Base-by-base conservation (phyloP, 2,888 invertebrate genomes). In the Drosophila anomalata region DNA sequence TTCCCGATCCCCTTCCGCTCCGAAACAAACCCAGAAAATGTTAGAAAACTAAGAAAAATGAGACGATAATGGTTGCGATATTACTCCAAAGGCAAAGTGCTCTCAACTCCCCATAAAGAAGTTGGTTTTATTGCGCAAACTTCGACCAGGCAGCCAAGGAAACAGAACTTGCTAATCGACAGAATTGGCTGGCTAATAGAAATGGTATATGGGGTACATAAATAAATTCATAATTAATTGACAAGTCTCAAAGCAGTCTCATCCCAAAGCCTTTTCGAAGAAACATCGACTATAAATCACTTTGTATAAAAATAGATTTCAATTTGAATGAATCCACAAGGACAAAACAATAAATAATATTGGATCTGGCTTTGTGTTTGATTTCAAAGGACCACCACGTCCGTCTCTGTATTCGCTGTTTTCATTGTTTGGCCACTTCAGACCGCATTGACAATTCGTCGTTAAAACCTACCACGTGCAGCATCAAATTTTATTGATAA, bases 1-100 rank as follows among this genome's bases (percentile, higher is more conserved):
- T 29, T 29, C 29, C 29, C 33, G 33, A 33, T 75, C 55, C 46
- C 26, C 29, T 29, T 29, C 29, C 17, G 42, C 36, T 17, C 22
- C 52, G 33, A 46, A 12, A 14, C 26, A 24, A 36, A 3, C 55
- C 55, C 47, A 24, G 31, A 68, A 67, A 65, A 47, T 65, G 62
- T 65, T 78, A 68, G 46, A 70, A 79, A 79, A 82, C 84, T 75
- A 81, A 82, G 84, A 82, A 78, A 82, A 82, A 82, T 84, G 84
- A 75, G 76, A 71, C 65, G 79, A 76, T 82, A 82, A 84, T 82
- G 73, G 81, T 75, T 60, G 60, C 67, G 66, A 75, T 71, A 81
- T 82, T 79, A 78, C 44, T 83, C 68, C 70, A 60, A 80, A 54
- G 56, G 51, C 58, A 46, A 51, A 50, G 46, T 57, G 69, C 63